Base-by-base conservation (phyloP, 2,888 invertebrate species). In the Mantis religiosa region DNA sequence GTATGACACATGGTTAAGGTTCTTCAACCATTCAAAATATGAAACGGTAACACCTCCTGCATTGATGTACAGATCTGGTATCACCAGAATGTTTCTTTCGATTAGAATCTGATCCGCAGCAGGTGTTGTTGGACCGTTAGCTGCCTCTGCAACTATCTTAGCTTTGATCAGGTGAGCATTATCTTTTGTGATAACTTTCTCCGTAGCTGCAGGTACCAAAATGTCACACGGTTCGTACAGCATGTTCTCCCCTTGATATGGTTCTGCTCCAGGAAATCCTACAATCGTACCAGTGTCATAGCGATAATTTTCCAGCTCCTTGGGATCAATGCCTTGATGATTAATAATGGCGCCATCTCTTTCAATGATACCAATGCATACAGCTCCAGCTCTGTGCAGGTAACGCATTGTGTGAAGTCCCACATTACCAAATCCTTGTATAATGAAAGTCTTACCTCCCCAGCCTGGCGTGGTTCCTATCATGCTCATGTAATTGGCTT, bases 21-120 rank as follows among this genome's bases (percentile, higher is more conserved):
- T 97, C 93, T 98, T 98, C 91, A 98, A 94, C 96, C 96, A 98
- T 93, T 98, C 98, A 93, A 98, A 98, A 94, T 97, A 98, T 88
- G 98, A 98, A 86, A 98, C 98, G 27, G 98, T 98, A 89, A 98
- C 98, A 93, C 98, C 98, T 92, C 98, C 98, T 89, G 96, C 96
- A 92, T 96, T 96, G 90, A 95, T 94, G 91, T 95, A 95, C 92
- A 97, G 93, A 93, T 97, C 97, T 25, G 98, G 98, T 90, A 98
- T 95, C 90, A 97, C 96, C 88, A 98, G 94, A 90, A 97, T 94
- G 90, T 97, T 96, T 91, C 95, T 95, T 89, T 96, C 94, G 89
- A 96, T 94, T 88, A 98, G 94, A 87, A 97, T 95, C 91, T 94
- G 94, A 93, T 98, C 97, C 28, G 97, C 98, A 20, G 96, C 97